Evolutionary conservation across 2,797 vertebrate genomes (phyloP), one percentile per base, ranked within the genome.

Genomic region (Tragopan temminckii): DNA sequence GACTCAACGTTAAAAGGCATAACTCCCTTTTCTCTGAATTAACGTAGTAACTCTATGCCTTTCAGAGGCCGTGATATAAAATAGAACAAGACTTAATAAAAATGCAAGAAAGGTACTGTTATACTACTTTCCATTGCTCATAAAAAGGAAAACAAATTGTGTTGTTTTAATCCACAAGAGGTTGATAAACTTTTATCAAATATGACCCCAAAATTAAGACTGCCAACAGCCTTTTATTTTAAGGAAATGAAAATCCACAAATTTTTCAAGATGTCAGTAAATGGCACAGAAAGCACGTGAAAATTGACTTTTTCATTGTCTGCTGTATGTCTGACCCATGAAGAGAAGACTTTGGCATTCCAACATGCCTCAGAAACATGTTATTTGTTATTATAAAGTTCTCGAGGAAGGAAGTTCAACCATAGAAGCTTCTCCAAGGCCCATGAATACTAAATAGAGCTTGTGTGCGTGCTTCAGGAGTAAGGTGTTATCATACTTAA

Each of bases 401-500:
- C 27, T 50, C 33, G 21, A 63, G 35, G 58, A 85, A 66, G 46
- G 23, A 85, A 84, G 45, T 64, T 78, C 57, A 89, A 8, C 53
- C 40, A 17, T 1, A 79, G 63, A 40, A 96, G 83, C n/a, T 61
- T 36, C 79, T 88, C 72, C 35, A 33, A 62, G 27, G 50, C 61
- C 75, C 0, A 0, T 17, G 84, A 82, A 75, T 9, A 33, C 62
- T 58, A 45, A 85, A 72, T 38, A 85, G 81, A 80, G 83, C 68
- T 93, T 58, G 85, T 77, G 61, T 40, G 71, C 77, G 76, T 62
- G 42, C 87, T 80, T 52, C 80, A 85, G 59, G 70, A 70, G 38
- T 20, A 52, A 89, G 69, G 63, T 48, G 66, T 89, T 90, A 94
- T 79, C 90, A 86, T 88, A 91, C 70, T 70, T 75, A 1, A 5